Evolutionary conservation across 2,888 invertebrate species (phyloP), one percentile per base, ranked within the genome.

Genomic region (Caenorhabditis panamensis): DNA sequence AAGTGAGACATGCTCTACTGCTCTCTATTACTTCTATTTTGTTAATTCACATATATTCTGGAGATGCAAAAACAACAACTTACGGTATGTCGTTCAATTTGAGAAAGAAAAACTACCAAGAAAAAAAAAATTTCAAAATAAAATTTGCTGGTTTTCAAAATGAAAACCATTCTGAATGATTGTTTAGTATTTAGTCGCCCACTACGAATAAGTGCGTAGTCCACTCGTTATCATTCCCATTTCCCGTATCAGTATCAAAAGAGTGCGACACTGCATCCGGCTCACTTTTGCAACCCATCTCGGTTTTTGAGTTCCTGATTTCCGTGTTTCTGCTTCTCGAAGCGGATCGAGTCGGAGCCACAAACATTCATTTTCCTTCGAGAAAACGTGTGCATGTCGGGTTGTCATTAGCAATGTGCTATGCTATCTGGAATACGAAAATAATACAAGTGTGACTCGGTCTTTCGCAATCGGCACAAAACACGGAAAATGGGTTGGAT

Each of bases 31-130:
- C 61, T 66, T 53, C 49, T 44, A 22, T 66, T 47, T 59, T 53
- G 53, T 49, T 69, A 37, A 69, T 59, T 36, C 49, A 49, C 26
- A 37, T 36, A 63, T 73, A 44, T 18, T 16, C 49, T 58, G 56
- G 64, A 49, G 37, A 79, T 79, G 79, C 79, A 79, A 79, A 79
- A 72, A 31, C 72, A 79, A 51, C 79, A 79, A 54, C 72, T 79
- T 13, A 79, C 79, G 79, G 79, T 79, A 51, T 11, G 79, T 78
- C n/a, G 16, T 36, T 41, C 9, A 18, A 26, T 47, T 66, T 24
- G 9, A 31, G 9, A 31, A 31, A 13, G 41, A 2, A 6, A 11
- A 41, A 13, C 13, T 41, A 41, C 2, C 41, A 11, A 6, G 5
- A 13, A 41, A 2, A 41, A 41, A 41, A 11, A 13, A 41, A 41